These are phyloP conservation scores for Eretmocerus hayati DNA, from an alignment of 2,888 invertebrate genomes.

Conservation along the genomic window DNA sequence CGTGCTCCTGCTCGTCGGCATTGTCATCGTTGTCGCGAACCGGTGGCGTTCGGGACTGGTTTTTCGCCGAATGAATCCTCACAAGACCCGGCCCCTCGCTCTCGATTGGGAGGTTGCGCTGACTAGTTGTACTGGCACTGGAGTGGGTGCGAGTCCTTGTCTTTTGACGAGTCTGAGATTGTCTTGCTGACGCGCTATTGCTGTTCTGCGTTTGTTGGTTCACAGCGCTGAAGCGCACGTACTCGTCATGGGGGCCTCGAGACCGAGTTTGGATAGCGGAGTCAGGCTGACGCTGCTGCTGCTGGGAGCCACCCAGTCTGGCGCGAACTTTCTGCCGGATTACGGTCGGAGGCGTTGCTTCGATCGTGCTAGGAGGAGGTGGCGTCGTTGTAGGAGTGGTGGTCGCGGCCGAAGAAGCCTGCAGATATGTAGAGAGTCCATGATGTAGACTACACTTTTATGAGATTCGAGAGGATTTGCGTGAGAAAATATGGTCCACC, in stretches of 20 bases:
- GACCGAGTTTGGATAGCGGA: slow-evolving; percentile 38
- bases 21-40: too few species aligned
- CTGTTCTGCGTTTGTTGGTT: slow-evolving; percentile 26
- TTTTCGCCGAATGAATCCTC: slow-evolving; percentile 34
- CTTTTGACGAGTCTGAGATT: too few species aligned
- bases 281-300: slow-evolving; percentile 29
- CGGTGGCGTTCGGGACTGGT: too few species aligned
- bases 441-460: background rate
- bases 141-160: slow-evolving; percentile 22
- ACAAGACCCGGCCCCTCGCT: slow-evolving; percentile 41
- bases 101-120: slow-evolving; percentile 31
- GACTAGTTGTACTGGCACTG: too few species aligned
- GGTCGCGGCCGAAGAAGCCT: background rate
- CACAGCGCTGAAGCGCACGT: slow-evolving; percentile 40
- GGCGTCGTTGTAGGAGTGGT: slow-evolving; percentile 4
- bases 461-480: background rate
- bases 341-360: slow-evolving; percentile 31
- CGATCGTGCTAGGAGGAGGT: slow-evolving; percentile 28
- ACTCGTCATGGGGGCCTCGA: slow-evolving; percentile 39
- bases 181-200: background rate
- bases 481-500: too few species aligned
- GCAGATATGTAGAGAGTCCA: background rate
- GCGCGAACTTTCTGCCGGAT: slow-evolving; percentile 37
- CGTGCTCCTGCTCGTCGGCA: too few species aligned
- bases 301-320: slow-evolving; percentile 29